Evolutionary conservation across 2,888 invertebrate species (phyloP), one percentile per base, ranked within the genome.

Genomic region (Drepanosiphum platanoidis): DNA sequence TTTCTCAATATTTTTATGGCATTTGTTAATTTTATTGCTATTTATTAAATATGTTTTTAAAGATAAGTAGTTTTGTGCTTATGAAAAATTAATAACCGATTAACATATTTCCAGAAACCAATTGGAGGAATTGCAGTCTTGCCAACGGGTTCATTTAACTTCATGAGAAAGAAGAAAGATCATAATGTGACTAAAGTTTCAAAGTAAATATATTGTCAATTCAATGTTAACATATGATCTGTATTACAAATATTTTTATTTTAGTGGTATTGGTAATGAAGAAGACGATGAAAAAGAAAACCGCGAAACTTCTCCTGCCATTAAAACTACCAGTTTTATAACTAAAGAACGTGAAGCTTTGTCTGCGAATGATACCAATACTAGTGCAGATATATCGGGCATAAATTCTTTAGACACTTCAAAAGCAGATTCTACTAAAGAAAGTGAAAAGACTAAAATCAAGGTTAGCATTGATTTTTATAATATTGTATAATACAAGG

Each of bases 61-160:
- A 42, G 42, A 42, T 42, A 42, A 11, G 42, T 42, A 9, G 11
- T 42, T n/a, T n/a, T n/a, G n/a, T n/a, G n/a, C n/a, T n/a, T n/a
- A n/a, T n/a, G n/a, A n/a, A n/a, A n/a, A n/a, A n/a, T n/a, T n/a
- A n/a, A n/a, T n/a, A n/a, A n/a, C n/a, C n/a, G n/a, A n/a, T 36
- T 27, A 27, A 30, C 15, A 3, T 15, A 34, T n/a, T 82, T 61
- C 39, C 30, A 96, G 95, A 95, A 95, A 91, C 95, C 95, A 39
- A 91, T 94, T 52, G 96, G 96, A 74, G 96, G 95, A 13, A 94
- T 96, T 86, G 94, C 95, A 87, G 96, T 96, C 87, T 92, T 96
- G 90, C 95, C 95, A 75, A 91, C 94, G 32, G 93, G 93, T 64
- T 89, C 88, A 22, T 87, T 90, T 34, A 88, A 87, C 72, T 89